A percentile compares a stretch with the other conserved stretches of the same genome.
phyloP scores from a whole-genome alignment of 30 jellyfish, hydroid and myxozoan species.

The Rhopilema esculentum region DNA sequence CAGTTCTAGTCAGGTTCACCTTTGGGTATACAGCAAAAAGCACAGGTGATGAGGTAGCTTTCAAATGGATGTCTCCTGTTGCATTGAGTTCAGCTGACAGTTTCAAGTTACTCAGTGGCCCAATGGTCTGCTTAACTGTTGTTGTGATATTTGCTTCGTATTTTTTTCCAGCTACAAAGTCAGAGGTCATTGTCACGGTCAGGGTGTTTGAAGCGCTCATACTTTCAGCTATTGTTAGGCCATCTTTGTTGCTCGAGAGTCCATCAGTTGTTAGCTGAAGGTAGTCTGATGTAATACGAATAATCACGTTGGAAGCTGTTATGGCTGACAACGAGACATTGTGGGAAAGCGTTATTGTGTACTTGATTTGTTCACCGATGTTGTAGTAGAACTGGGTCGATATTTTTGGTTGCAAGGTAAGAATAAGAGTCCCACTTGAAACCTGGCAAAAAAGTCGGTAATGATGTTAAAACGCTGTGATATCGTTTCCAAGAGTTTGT shows the following conservation, averaged over 20 bases:
- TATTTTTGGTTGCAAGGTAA: conserved; percentile 58
- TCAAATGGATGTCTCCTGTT: conserved; percentile 33
- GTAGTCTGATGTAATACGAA: conserved; percentile 47
- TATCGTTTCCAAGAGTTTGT: neutral
- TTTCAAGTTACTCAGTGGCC: conserved; percentile 73
- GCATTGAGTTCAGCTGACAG: conserved; percentile 54
- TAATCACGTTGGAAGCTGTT: conserved; percentile 23
- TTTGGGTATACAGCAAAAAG: conserved; percentile 85
- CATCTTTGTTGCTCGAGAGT: neutral
- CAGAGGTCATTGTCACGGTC: conserved; percentile 24
- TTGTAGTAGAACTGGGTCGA: conserved; percentile 69
- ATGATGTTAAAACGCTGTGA: neutral
- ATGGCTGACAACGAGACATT: conserved; percentile 49
- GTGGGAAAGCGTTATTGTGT: conserved; percentile 43
- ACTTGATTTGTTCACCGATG: conserved; percentile 66
- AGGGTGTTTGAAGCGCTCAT: neutral
- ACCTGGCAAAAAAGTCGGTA: conserved; percentile 41
- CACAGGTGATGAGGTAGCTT: conserved; percentile 57
- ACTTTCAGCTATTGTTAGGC: neutral
- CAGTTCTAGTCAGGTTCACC: conserved; percentile 67
- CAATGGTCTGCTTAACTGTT: conserved; percentile 63
- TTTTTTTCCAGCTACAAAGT: conserved; percentile 29
- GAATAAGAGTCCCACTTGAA: conserved; percentile 49
- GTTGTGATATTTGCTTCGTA: conserved; percentile 64
- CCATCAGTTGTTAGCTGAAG: conserved; percentile 28